Base-by-base conservation (phyloP, 2,113 vertebrate genomes). In the Malurus melanocephalus region DNA sequence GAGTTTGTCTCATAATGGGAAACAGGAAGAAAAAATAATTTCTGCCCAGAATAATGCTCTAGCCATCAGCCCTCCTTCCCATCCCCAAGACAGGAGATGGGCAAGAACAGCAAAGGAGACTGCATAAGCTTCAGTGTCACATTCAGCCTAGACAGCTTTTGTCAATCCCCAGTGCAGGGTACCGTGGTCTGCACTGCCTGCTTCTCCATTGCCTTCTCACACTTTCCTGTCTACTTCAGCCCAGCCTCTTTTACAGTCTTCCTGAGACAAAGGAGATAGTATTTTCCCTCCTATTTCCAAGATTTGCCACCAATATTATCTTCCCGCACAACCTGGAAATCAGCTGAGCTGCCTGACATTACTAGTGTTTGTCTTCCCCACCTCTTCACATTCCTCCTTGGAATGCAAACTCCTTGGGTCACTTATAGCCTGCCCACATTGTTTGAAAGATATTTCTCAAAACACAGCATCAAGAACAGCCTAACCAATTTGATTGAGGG, bases 131-230 rank as follows among this genome's bases (percentile, higher is more conserved):
- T 62, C 10, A 30, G 55, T 48, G 7, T 4, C 6, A 3, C 16
- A 11, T 55, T 33, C 64, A 71, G 15, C 23, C 52, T 23, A 60
- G 35, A 28, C 8, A 67, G 12, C 6, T 75, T 72, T 6, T 43
- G 21, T 16, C 1, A 0, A 2, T 48, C 27, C n/a, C 6, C 46
- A 16, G 20, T 4, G 1, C 27, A 12, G 16, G 21, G 18, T 6
- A 22, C 9, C 7, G 16, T 33, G 21, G 21, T 38, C 55, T 67
- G 35, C 35, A 33, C 11, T 23, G 10, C 11, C 24, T 35, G 8
- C 53, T 62, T 83, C 27, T 48, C n/a, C 2, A 0, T 53, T 12
- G 23, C 7, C 6, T 57, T 76, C 16, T 64, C 40, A 48, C 18
- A 28, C 9, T 8, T 52, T 53, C 23, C 35, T 33, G 17, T 24